Evolutionary conservation across 2,113 vertebrate species (phyloP).

Genomic region (Equus quagga): DNA sequence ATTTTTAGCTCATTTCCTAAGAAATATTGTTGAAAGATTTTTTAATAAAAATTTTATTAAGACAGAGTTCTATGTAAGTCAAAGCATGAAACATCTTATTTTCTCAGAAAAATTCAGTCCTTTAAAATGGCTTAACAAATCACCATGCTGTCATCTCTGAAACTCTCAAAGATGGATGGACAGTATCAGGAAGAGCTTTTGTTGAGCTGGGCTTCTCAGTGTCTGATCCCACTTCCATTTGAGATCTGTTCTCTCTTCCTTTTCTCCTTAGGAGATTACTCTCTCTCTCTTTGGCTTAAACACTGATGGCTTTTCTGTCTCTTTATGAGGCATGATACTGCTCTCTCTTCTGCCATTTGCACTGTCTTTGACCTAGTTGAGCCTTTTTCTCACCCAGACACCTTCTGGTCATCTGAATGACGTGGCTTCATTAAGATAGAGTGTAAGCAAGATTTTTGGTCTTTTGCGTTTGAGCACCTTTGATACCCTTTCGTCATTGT

Average conservation of each 20-base stretch:
- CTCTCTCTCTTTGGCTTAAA: background rate
- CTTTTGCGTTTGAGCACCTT: background rate
- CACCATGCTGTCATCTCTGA: background rate
- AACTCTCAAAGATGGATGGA: background rate
- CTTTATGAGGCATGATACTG: background rate
- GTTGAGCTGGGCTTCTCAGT: background rate
- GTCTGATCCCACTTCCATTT: background rate
- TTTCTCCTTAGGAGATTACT: background rate
- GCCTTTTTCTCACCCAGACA: background rate
- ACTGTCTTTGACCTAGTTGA: background rate
- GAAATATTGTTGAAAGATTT: background rate
- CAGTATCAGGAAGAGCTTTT: background rate
- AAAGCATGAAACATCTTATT: conserved; percentile 5
- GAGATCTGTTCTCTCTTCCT: background rate
- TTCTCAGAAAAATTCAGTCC: conserved; percentile 28
- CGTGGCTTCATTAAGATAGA: background rate
- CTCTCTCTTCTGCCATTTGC: background rate
- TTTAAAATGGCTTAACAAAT: conserved; percentile 2
- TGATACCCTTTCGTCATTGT: background rate
- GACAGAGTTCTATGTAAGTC: background rate
- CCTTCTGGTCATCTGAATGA: background rate
- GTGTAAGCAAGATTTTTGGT: background rate
- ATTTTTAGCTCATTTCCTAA: background rate
- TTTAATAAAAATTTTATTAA: conserved; percentile 16
- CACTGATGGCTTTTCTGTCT: background rate